Evolutionary conservation across 2,888 invertebrate species (phyloP).

Genomic region (Dicyrtoma fusca): DNA sequence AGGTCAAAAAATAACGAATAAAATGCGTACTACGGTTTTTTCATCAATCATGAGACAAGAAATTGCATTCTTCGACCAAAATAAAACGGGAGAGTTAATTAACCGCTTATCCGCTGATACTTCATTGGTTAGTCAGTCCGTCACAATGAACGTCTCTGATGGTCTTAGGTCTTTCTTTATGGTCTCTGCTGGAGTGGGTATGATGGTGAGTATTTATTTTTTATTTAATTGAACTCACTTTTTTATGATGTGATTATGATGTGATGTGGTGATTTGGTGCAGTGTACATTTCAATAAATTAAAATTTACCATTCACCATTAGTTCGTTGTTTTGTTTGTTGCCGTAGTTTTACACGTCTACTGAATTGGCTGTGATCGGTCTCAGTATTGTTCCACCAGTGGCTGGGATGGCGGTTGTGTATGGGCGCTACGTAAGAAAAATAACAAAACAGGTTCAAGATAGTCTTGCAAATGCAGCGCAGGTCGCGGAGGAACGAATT

Average conservation of each 20-base stretch:
- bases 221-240: conserved; percentile 1
- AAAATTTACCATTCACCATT: not conserved
- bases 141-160: conserved; percentile 93
- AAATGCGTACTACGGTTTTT: conserved; percentile 77
- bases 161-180: conserved; percentile 86
- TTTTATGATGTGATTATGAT: not conserved
- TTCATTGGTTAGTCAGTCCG: conserved; percentile 83
- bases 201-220: conserved; percentile 74
- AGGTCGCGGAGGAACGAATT: conserved; percentile 89
- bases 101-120: conserved; percentile 90
- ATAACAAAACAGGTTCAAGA: conserved; percentile 81
- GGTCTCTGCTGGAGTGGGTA: conserved; percentile 82
- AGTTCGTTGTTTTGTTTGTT: not conserved
- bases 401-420: conserved; percentile 78
- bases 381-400: conserved; percentile 88
- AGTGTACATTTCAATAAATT: no score
- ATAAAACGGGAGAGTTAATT: conserved; percentile 87
- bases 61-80: conserved; percentile 86
- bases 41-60: conserved; percentile 82
- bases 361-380: conserved; percentile 82
- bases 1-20: conserved; percentile 86
- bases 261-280: conserved; percentile 2
- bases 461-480: conserved; percentile 65
- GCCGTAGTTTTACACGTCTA: conserved; percentile 83
- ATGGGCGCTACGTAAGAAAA: conserved; percentile 80